Evolutionary conservation across 2,797 vertebrate species (phyloP).

Genomic region (Crenichthys baileyi): DNA sequence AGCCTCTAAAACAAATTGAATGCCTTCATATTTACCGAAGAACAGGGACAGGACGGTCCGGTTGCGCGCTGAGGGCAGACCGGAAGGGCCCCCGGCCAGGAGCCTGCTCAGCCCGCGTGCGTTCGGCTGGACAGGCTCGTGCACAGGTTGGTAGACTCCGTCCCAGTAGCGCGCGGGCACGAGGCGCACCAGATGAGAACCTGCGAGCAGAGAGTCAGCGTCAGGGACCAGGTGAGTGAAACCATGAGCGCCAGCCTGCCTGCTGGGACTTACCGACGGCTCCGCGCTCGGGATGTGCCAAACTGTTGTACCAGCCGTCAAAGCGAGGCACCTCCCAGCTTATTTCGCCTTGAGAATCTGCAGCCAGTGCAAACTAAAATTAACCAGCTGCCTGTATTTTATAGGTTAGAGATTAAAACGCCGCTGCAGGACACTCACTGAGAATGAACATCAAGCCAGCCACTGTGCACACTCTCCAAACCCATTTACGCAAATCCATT

Average conservation of each 20-base stretch:
- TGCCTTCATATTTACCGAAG: slow-evolving; percentile 85
- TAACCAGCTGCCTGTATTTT: background rate
- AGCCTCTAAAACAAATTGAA: background rate
- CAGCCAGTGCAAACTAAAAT: background rate
- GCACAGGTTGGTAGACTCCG: slow-evolving; percentile 84
- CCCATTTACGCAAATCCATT: slow-evolving; percentile 77
- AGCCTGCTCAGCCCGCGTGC: slow-evolving; percentile 83
- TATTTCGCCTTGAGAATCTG: slow-evolving; percentile 75
- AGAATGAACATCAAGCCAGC: slow-evolving; percentile 49
- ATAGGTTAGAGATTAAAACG: background rate
- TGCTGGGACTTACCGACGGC: slow-evolving; percentile 80
- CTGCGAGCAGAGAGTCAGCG: slow-evolving; percentile 68
- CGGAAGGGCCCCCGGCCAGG: slow-evolving; percentile 73
- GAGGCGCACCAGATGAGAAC: slow-evolving; percentile 84
- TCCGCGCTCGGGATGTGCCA: slow-evolving; percentile 83
- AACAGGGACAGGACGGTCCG: slow-evolving; percentile 89
- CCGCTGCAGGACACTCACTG: slow-evolving; percentile 39
- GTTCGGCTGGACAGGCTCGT: slow-evolving; percentile 87
- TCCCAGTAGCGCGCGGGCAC: slow-evolving; percentile 88
- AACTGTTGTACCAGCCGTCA: slow-evolving; percentile 97
- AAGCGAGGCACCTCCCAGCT: slow-evolving; percentile 92
- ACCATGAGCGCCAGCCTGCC: background rate
- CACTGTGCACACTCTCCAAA: slow-evolving; percentile 62
- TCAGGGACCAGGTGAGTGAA: background rate
- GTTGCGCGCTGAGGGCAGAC: slow-evolving; percentile 83